Evolutionary conservation across 2,888 invertebrate species (phyloP), one percentile per base, ranked within the genome.

Genomic region (Apotomis betuletana): DNA sequence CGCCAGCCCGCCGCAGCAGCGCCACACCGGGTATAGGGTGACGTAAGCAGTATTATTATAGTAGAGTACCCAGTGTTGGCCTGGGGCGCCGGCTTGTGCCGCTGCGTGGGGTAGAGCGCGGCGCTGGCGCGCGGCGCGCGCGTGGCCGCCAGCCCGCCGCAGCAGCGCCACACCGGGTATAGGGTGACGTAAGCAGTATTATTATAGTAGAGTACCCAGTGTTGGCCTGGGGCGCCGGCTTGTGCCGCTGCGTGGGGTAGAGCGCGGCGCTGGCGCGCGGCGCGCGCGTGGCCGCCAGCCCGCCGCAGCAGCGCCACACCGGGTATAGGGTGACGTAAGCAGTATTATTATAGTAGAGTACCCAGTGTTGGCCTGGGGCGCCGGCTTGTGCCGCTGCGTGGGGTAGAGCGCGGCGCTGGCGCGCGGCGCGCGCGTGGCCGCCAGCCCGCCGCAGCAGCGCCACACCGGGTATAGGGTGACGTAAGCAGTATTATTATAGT

Each of bases 251-350:
- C 41, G 41, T 5, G 41, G 74, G 52, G 61, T 55, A 54, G n/a
- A 41, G 79, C 60, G 69, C 74, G 75, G 59, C 76, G 74, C 51
- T 67, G 69, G 69, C 74, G 74, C 5, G 77, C 63, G 80, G 76
- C 65, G 73, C 77, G 57, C 84, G 76, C 60, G 75, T 63, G 69
- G 67, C 74, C 4, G 79, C 74, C 52, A 73, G 73, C 0, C 78
- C 84, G 13, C 88, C 86, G 74, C 88, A 84, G 68, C 83, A 85
- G 59, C 90, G 87, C 82, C n/a, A n/a, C n/a, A n/a, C n/a, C 15
- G 15, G 1, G 15, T 15, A 15, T 15, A 15, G 15, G 15, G 15
- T 15, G 15, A 15, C 0, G 41, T 41, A 41, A 5, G 5, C n/a
- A n/a, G n/a, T n/a, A n/a, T n/a, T n/a, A 41, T 4, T 41, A 5